Evolutionary conservation across 2,888 invertebrate genomes (phyloP).

Genomic region (Odontocolon sp.): DNA sequence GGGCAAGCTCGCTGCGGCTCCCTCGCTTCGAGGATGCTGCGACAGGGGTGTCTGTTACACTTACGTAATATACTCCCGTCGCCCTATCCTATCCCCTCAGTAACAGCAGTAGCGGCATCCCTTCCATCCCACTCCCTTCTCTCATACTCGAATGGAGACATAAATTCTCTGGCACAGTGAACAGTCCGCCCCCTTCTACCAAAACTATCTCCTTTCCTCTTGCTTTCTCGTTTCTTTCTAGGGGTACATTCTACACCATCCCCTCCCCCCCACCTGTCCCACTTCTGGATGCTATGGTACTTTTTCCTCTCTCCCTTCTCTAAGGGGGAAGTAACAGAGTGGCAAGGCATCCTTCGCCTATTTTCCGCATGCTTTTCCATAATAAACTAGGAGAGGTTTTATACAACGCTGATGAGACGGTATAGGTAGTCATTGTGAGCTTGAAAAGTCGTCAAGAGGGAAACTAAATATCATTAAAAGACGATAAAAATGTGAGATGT

Average conservation of each 20-base stretch:
- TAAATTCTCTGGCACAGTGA: constrained; percentile 59
- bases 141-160: constrained; percentile 55
- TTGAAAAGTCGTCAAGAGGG: no score
- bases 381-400: background rate
- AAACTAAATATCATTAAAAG: no score
- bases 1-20: background rate
- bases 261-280: constrained; percentile 5
- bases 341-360: constrained; percentile 9
- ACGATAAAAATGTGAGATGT: no score
- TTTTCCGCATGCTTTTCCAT: background rate
- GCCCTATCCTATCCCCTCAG: constrained; percentile 31
- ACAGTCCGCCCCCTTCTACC: constrained; percentile 17
- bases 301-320: constrained; percentile 9
- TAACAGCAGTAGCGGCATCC: background rate
- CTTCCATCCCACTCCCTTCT: background rate
- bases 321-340: constrained; percentile 14
- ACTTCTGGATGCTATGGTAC: constrained; percentile 13
- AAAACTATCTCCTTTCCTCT: constrained; percentile 16
- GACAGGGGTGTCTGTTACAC: constrained; percentile 64
- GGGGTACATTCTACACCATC: constrained; percentile 2
- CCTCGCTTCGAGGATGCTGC: background rate
- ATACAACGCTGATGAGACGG: background rate
- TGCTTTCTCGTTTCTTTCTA: constrained; percentile 6
- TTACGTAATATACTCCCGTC: constrained; percentile 50
- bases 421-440: no score